These are phyloP conservation scores for Miniopterus natalensis DNA, from an alignment of 2,113 vertebrate genomes.

Conservation along the genomic window DNA sequence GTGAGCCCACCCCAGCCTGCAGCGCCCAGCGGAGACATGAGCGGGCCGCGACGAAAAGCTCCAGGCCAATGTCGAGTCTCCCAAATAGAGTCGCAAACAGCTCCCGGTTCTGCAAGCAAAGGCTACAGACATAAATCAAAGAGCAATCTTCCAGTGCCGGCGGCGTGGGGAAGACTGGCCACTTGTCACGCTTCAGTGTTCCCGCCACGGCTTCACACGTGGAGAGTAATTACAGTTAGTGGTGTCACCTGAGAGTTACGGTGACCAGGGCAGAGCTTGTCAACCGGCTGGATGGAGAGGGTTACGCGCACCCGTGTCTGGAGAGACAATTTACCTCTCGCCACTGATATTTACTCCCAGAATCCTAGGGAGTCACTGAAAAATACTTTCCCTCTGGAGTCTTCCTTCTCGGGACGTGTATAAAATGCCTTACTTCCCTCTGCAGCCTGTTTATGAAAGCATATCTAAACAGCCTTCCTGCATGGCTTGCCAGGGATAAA, in stretches of 20 bases:
- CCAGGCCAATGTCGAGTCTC: slow-evolving; percentile 56
- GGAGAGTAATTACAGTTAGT: slow-evolving; percentile 44
- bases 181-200: slow-evolving; percentile 48
- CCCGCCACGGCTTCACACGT: not conserved
- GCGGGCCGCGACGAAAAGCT: slow-evolving; percentile 38
- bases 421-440: not conserved
- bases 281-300: not conserved
- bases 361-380: not conserved
- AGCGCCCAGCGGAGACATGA: not conserved
- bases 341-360: not conserved
- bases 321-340: not conserved
- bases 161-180: not conserved
- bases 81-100: slow-evolving; percentile 65
- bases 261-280: not conserved
- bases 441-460: not conserved
- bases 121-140: slow-evolving; percentile 73
- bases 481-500: not conserved
- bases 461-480: not conserved
- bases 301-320: not conserved
- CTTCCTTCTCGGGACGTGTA: slow-evolving; percentile 21
- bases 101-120: slow-evolving; percentile 39
- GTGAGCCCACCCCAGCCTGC: not conserved
- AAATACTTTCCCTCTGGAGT: slow-evolving; percentile 35
- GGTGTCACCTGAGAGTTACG: slow-evolving; percentile 15
- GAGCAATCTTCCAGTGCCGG: not conserved